These are phyloP conservation scores for Leucoraja erinaceus DNA, from an alignment of 2,113 vertebrate genomes.

Conservation along the genomic window DNA sequence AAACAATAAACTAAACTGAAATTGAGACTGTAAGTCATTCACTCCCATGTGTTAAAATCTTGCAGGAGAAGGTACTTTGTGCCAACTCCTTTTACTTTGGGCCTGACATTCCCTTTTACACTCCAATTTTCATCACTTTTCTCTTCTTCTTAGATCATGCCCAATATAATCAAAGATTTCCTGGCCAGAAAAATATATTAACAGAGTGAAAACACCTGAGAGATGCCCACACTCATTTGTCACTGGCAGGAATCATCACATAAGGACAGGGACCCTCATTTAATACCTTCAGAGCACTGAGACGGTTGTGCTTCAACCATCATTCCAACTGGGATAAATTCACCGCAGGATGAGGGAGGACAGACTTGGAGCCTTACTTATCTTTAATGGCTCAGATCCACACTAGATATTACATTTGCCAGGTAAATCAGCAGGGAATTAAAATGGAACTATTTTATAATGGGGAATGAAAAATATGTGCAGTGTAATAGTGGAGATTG, in stretches of 20 bases:
- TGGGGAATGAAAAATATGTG: background rate
- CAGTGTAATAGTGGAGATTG: background rate
- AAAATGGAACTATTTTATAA: background rate
- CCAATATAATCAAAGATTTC: background rate
- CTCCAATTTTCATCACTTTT: background rate
- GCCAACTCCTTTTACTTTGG: background rate
- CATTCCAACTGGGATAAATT: background rate
- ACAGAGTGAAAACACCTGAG: too few relatives aligned
- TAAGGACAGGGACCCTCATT: background rate
- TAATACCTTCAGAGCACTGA: background rate
- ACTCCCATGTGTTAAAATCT: too few relatives aligned
- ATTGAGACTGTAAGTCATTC: too few relatives aligned
- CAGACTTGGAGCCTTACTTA: background rate
- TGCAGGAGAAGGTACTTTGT: background rate
- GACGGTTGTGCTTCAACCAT: background rate
- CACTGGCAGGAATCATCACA: background rate
- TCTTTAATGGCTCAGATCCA: background rate
- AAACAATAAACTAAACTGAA: too few relatives aligned
- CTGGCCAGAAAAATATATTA: background rate
- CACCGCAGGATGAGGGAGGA: background rate
- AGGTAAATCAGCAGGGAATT: background rate
- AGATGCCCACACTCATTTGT: background rate
- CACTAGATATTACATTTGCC: background rate
- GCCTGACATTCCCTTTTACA: too few relatives aligned
- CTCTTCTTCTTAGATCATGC: background rate